phyloP scores from a whole-genome alignment of 2,888 invertebrate genomes.

The Drosophila anceps region DNA sequence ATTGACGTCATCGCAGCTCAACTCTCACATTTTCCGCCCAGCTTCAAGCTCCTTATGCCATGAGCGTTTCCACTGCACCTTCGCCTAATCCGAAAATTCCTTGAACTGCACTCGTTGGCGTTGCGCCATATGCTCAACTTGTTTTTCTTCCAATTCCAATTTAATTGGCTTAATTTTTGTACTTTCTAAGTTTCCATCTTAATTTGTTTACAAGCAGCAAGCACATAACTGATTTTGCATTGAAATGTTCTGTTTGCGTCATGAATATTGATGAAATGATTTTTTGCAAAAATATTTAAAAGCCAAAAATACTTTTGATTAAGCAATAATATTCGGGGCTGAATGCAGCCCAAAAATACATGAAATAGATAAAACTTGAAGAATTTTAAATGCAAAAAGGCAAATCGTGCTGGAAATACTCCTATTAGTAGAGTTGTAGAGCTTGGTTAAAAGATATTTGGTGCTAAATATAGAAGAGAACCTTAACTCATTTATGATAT shows the following conservation, averaged over 20 bases:
- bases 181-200: not conserved
- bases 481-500: no score
- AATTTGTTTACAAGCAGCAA: not conserved
- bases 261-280: not conserved
- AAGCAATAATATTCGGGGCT: no score
- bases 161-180: slow-evolving; percentile 8
- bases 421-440: no score
- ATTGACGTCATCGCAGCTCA: slow-evolving; percentile 55
- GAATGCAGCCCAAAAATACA: no score
- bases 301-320: not conserved
- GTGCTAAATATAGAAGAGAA: no score
- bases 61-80: slow-evolving; percentile 15
- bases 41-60: not conserved
- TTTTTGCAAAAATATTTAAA: not conserved
- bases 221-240: not conserved
- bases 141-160: slow-evolving; percentile 15
- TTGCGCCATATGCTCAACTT: slow-evolving; percentile 2
- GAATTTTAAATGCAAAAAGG: not conserved
- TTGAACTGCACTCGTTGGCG: not conserved
- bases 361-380: not conserved
- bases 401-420: no score
- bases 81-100: slow-evolving; percentile 19
- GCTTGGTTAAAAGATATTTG: no score
- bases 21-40: slow-evolving; percentile 4
- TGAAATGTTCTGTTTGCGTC: not conserved